Percentiles rank a stretch among this genome's conserved stretches.
Evolutionary conservation across 35 echinoderm and acorn worm genomes (phyloP).

Genomic region (Hemicentrotus pulcherrimus): DNA sequence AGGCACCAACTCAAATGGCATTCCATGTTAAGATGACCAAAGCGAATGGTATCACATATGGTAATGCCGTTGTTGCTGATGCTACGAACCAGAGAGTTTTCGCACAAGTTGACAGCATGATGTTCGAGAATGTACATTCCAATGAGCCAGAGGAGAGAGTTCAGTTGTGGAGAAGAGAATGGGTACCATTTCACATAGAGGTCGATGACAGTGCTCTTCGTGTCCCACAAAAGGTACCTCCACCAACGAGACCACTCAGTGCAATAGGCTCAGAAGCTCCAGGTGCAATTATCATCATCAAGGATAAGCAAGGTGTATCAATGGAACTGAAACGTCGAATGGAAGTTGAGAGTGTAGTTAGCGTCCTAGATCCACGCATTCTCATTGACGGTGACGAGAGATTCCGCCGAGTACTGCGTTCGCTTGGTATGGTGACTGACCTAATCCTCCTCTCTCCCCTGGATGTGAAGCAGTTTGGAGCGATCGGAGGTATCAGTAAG

Average conservation of each 20-base stretch:
- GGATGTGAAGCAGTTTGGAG: slow-evolving; percentile 75
- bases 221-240: slow-evolving; percentile 43
- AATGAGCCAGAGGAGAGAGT: slow-evolving; percentile 84
- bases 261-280: slow-evolving; percentile 89
- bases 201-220: slow-evolving; percentile 52
- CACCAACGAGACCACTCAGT: slow-evolving; percentile 68
- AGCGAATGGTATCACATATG: slow-evolving; percentile 59
- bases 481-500: slow-evolving; percentile 65
- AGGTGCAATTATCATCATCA: slow-evolving; percentile 91
- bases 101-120: slow-evolving; percentile 74
- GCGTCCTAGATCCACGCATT: slow-evolving; percentile 86
- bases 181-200: slow-evolving; percentile 63
- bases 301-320: slow-evolving; percentile 83
- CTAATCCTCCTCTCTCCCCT: slow-evolving; percentile 84
- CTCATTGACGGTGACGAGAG: slow-evolving; percentile 85
- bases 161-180: slow-evolving; percentile 88
- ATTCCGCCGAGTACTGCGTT: slow-evolving; percentile 86
- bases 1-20: slow-evolving; percentile 71
- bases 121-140: slow-evolving; percentile 86
- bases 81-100: slow-evolving; percentile 83
- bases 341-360: slow-evolving; percentile 93
- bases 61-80: slow-evolving; percentile 85
- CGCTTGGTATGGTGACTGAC: slow-evolving; percentile 88
- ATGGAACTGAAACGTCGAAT: slow-evolving; percentile 79
- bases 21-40: slow-evolving; percentile 71